A percentile compares a stretch with the other conserved stretches of the same genome.
These are phyloP conservation scores for Carcina quercana DNA, from an alignment of 2,888 invertebrate species.

Conservation along the genomic window DNA sequence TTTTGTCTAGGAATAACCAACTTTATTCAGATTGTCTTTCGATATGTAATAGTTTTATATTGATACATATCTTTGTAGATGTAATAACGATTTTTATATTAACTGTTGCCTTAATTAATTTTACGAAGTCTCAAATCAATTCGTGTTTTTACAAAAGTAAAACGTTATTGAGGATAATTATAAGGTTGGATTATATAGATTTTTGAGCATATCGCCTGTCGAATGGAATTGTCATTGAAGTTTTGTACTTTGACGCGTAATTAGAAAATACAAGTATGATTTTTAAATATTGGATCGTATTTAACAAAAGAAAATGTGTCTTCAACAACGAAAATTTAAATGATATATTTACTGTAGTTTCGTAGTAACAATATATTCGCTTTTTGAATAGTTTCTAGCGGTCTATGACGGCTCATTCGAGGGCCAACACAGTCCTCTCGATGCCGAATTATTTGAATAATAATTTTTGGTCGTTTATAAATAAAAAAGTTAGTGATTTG, in stretches of 20 bases:
- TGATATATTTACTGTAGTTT: slow-evolving; percentile 3
- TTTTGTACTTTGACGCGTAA: slow-evolving; percentile 29
- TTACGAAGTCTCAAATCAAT: slow-evolving; percentile 38
- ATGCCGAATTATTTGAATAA: slow-evolving; percentile 43
- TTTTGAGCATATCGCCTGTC: slow-evolving; percentile 35
- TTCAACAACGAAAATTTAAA: slow-evolving; percentile 37
- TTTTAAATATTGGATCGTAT: too few relatives aligned
- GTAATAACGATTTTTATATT: slow-evolving; percentile 28
- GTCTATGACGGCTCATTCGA: slow-evolving; percentile 10
- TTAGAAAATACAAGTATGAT: too few relatives aligned
- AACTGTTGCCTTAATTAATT: slow-evolving; percentile 55
- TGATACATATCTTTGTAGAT: slow-evolving; percentile 29
- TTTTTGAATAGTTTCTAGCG: slow-evolving; percentile 13
- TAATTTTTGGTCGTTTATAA: slow-evolving; percentile 18
- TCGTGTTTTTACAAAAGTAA: slow-evolving; percentile 29
- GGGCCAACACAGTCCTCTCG: slow-evolving; percentile 36
- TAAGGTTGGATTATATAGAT: slow-evolving; percentile 23
- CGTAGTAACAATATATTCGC: slow-evolving; percentile 6
- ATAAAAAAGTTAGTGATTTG: slow-evolving; percentile 34
- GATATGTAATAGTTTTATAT: too few relatives aligned
- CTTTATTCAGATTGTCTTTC: too few relatives aligned
- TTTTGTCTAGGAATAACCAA: too few relatives aligned
- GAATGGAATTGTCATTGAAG: slow-evolving; percentile 37
- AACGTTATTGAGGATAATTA: slow-evolving; percentile 1
- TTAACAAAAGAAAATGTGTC: slow-evolving; percentile 5